Evolutionary conservation across 1,140 invertebrate species (phyloP), one percentile per base, ranked within the genome.

Genomic region (Maniola jurtina): DNA sequence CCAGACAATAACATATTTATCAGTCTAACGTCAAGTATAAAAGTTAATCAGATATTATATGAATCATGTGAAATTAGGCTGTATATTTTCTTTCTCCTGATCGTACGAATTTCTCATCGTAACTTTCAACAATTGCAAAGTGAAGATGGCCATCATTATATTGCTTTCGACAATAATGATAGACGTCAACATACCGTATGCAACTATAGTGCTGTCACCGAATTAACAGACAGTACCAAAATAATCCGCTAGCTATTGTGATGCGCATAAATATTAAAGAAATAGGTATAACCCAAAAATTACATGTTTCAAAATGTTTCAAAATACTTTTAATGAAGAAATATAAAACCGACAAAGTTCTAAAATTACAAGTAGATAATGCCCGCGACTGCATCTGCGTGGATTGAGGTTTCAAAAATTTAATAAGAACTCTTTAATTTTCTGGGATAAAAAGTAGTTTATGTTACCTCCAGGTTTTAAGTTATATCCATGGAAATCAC

Each of bases 151-250:
- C 4, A 25, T 25, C 25, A 25, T 25, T 25, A 25, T 25, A 25
- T 25, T 71, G 36, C 61, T 15, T 62, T 54, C 42, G 54, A 64
- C 70, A 72, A 76, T 70, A 72, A 79, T 76, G 76, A 80, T 80
- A 74, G 73, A 77, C 74, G 79, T 77, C 82, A 83, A 78, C 76
- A 72, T 71, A 75, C 77, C 76, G 76, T 79, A 81, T 78, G 70
- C 45, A 60, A 77, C 73, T 77, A 88, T 89, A 88, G 80, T 87
- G 81, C 84, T 86, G 84, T 87, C 85, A 86, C 79, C 81, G 66
- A 68, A 76, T 79, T 81, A 82, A 85, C 81, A 83, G 81, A 83
- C 85, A 86, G 85, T 81, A 86, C 78, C 78, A 84, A 88, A 87
- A 86, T 86, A 89, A 86, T 83, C 81, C 76, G 75, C 82, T 76